These are phyloP conservation scores for Syrmaticus mikado DNA, from an alignment of 2,113 vertebrate genomes.

Conservation along the genomic window DNA sequence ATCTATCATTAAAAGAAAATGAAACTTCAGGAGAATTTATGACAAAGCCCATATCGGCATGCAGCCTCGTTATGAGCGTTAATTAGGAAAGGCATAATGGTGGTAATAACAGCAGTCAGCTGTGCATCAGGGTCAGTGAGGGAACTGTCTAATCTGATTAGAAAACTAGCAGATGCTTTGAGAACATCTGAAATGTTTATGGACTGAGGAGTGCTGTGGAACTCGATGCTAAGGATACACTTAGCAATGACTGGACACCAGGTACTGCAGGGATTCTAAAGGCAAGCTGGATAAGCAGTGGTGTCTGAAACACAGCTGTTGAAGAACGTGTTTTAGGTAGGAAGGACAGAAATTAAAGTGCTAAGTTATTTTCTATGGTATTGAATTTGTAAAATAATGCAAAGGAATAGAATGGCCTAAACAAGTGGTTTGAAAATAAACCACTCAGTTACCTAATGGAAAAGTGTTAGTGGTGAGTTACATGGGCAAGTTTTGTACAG, in stretches of 20 bases:
- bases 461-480: not conserved
- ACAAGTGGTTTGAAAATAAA: not conserved
- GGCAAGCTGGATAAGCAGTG: not conserved
- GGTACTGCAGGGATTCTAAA: not conserved
- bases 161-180: not conserved
- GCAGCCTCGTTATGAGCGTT: not conserved
- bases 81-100: not conserved
- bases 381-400: not conserved
- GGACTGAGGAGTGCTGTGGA: not conserved
- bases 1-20: slow-evolving; percentile 78
- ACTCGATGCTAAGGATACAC: fast-evolving
- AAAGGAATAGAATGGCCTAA: not conserved
- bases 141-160: not conserved
- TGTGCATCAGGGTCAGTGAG: not conserved
- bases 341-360: not conserved
- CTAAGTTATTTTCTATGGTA: not conserved
- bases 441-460: not conserved
- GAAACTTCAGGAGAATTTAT: slow-evolving; percentile 76
- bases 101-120: not conserved
- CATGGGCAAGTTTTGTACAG: too few species aligned
- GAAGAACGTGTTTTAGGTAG: not conserved
- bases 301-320: not conserved
- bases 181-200: not conserved
- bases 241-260: not conserved
- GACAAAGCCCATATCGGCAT: slow-evolving; percentile 55